These are phyloP conservation scores for Caenorhabditis japonica DNA, from an alignment of 2,888 invertebrate species.

Conservation along the genomic window DNA sequence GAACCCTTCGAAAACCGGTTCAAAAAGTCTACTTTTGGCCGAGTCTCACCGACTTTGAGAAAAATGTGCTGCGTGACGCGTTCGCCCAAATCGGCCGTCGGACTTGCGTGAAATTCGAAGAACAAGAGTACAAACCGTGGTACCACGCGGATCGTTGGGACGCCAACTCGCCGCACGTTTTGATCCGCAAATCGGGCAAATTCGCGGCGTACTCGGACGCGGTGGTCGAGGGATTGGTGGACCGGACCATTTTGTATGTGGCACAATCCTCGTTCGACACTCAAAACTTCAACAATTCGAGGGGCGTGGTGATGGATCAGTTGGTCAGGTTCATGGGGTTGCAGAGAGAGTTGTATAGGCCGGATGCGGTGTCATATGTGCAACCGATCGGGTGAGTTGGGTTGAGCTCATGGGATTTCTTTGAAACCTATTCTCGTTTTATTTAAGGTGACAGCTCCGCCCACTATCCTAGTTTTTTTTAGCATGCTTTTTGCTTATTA, in stretches of 20 bases:
- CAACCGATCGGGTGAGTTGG: slow-evolving; percentile 55
- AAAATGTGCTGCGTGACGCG: slow-evolving; percentile 64
- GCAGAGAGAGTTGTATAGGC: slow-evolving; percentile 69
- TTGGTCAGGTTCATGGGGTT: slow-evolving; percentile 73
- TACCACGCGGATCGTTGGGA: slow-evolving; percentile 76
- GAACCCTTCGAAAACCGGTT: slow-evolving; percentile 54
- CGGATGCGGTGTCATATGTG: slow-evolving; percentile 74
- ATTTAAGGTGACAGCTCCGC: not conserved
- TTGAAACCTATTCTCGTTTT: not conserved
- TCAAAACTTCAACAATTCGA: slow-evolving; percentile 54
- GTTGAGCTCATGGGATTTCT: not conserved
- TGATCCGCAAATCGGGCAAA: slow-evolving; percentile 73
- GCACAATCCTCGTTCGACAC: slow-evolving; percentile 68
- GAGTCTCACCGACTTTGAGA: slow-evolving; percentile 67
- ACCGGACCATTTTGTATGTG: slow-evolving; percentile 70
- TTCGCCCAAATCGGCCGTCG: slow-evolving; percentile 71
- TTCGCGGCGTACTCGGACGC: slow-evolving; percentile 75
- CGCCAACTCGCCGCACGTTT: slow-evolving; percentile 70
- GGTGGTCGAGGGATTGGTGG: slow-evolving; percentile 70
- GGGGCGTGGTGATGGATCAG: slow-evolving; percentile 75
- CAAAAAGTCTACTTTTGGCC: slow-evolving; percentile 76
- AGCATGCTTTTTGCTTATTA: too few species aligned
- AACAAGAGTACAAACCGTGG: slow-evolving; percentile 74
- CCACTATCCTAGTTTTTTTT: too few species aligned
- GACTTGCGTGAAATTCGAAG: slow-evolving; percentile 71